Evolutionary conservation across 2,113 vertebrate genomes (phyloP).

Genomic region (Leuciscus idus): DNA sequence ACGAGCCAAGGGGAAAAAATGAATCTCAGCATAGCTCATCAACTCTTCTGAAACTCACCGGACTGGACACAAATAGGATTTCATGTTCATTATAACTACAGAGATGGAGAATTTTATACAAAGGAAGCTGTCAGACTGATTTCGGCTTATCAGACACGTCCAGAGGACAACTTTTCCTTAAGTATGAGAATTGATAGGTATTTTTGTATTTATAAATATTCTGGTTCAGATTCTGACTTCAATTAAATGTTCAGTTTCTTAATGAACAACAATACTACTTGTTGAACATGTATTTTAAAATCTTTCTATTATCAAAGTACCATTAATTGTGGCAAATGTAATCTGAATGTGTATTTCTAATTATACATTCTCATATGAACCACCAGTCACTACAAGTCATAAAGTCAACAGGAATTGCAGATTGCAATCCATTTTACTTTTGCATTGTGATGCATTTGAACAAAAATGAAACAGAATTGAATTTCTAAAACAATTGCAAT

Average conservation of each 20-base stretch:
- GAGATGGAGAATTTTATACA: background rate
- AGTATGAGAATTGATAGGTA: background rate
- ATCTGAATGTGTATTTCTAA: background rate
- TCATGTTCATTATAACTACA: conserved; percentile 16
- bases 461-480: background rate
- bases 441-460: background rate
- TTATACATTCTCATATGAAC: background rate
- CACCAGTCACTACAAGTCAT: background rate
- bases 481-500: background rate
- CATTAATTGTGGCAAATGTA: background rate
- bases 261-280: background rate
- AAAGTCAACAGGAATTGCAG: background rate
- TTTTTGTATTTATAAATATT: background rate
- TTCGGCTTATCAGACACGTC: background rate
- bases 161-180: conserved; percentile 2
- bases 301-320: background rate
- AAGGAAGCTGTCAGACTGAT: conserved; percentile 3
- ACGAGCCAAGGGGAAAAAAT: conserved; percentile 52
- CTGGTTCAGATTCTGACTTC: background rate
- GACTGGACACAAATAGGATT: conserved; percentile 11
- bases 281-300: background rate
- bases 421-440: background rate
- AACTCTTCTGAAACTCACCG: background rate
- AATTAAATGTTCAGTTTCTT: background rate
- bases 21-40: conserved; percentile 41